These are phyloP conservation scores for Lonchura striata DNA, from an alignment of 2,113 vertebrate species.

Conservation along the genomic window DNA sequence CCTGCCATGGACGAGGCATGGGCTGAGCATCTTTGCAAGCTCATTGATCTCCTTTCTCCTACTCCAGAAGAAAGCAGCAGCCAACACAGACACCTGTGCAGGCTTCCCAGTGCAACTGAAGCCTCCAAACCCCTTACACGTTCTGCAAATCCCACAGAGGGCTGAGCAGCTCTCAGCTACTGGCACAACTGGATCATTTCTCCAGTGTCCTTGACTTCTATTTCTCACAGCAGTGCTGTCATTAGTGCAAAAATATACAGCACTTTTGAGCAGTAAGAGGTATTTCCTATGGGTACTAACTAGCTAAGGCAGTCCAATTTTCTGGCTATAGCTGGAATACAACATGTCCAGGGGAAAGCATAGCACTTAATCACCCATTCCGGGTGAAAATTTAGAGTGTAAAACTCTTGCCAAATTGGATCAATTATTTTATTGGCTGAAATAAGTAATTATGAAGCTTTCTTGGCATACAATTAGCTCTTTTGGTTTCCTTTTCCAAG, in stretches of 20 bases:
- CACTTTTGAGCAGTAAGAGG: neutral
- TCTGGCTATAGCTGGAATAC: neutral
- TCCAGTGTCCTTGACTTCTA: neutral
- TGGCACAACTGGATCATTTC: neutral
- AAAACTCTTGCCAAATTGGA: conserved; percentile 28
- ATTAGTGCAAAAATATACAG: neutral
- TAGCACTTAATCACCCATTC: conserved; percentile 32
- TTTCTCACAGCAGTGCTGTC: neutral
- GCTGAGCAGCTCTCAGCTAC: neutral
- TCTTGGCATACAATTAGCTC: conserved; percentile 8
- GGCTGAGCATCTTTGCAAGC: neutral
- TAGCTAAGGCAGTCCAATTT: neutral
- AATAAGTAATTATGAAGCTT: conserved; percentile 30
- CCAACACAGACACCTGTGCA: neutral
- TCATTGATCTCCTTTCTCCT: neutral
- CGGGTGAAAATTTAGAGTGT: conserved; percentile 13
- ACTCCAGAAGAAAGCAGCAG: neutral
- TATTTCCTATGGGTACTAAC: neutral
- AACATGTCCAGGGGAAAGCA: neutral
- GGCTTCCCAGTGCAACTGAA: neutral
- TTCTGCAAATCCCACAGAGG: neutral
- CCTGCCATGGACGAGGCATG: neutral
- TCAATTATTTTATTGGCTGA: conserved; percentile 46
- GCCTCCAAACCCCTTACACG: accelerated
- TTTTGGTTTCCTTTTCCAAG: conserved; percentile 10